Conservation (phyloP, 2,113 vertebrate species). For the Pyrgilauda ruficollis region DNA sequence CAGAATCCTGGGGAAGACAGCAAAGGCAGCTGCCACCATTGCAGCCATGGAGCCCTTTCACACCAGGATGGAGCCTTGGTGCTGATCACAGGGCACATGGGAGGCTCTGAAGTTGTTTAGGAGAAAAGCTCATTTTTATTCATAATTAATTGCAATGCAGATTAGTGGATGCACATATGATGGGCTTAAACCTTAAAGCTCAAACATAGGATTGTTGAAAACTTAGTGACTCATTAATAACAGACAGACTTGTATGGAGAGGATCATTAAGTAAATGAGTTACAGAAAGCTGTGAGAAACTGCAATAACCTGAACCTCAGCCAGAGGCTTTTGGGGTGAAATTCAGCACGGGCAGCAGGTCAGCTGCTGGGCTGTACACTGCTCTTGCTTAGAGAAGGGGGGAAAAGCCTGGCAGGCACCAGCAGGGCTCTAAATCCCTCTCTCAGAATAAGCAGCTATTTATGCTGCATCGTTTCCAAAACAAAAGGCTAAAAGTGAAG, state of each 20-base stretch:
- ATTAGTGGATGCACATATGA: constrained; percentile 40
- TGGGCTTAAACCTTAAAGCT: constrained; percentile 25
- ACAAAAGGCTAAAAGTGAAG: neutral
- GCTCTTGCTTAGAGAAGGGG: neutral
- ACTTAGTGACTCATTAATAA: constrained; percentile 60
- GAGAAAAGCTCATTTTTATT: constrained; percentile 41
- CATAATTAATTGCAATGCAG: constrained; percentile 45
- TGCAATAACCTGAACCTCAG: constrained; percentile 9
- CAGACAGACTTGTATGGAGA: constrained; percentile 3
- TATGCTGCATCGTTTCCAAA: neutral
- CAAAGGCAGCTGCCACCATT: neutral
- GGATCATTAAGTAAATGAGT: constrained; percentile 58
- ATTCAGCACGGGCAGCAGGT: neutral
- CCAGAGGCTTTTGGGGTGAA: constrained; percentile 23
- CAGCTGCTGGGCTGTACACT: neutral
- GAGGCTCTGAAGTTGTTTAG: neutral
- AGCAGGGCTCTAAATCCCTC: neutral
- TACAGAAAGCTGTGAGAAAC: constrained; percentile 37
- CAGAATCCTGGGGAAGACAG: neutral
- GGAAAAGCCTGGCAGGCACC: neutral
- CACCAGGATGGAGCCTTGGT: neutral
- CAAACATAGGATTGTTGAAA: constrained; percentile 18
- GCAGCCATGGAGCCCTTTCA: neutral
- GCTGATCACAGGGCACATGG: neutral
- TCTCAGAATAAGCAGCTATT: constrained; percentile 4